Evolutionary conservation across 2,113 vertebrate genomes (phyloP).

Genomic region (Heterochromis multidens): DNA sequence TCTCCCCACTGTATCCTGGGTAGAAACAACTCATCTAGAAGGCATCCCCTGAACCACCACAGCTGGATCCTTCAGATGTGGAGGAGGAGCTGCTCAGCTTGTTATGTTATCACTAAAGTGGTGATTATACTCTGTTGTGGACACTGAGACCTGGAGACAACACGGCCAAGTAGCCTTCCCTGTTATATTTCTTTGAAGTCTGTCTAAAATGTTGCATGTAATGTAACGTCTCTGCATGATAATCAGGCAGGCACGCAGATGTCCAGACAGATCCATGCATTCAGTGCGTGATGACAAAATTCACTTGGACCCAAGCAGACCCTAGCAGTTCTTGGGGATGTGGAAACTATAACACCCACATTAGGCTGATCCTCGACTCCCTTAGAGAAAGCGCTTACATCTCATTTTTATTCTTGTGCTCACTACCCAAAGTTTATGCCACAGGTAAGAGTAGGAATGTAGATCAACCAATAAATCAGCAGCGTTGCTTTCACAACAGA

Average conservation of each 20-base stretch:
- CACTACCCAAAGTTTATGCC: accelerated
- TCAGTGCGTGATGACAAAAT: background rate
- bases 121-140: background rate
- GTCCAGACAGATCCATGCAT: background rate
- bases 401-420: background rate
- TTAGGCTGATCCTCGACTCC: background rate
- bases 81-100: background rate
- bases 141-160: background rate
- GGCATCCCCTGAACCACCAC: background rate
- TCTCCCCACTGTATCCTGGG: background rate
- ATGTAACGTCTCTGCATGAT: background rate
- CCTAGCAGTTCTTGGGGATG: background rate
- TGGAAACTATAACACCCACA: background rate
- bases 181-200: too few species aligned
- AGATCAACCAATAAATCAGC: too few species aligned
- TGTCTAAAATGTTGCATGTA: too few species aligned
- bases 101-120: background rate
- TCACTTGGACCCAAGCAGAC: background rate
- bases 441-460: background rate
- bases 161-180: too few species aligned
- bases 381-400: background rate
- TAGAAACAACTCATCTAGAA: background rate
- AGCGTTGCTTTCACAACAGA: too few species aligned
- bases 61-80: background rate
- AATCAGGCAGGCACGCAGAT: background rate